Evolutionary conservation across 2,888 invertebrate genomes (phyloP).

Genomic region (Phalera bucephala): DNA sequence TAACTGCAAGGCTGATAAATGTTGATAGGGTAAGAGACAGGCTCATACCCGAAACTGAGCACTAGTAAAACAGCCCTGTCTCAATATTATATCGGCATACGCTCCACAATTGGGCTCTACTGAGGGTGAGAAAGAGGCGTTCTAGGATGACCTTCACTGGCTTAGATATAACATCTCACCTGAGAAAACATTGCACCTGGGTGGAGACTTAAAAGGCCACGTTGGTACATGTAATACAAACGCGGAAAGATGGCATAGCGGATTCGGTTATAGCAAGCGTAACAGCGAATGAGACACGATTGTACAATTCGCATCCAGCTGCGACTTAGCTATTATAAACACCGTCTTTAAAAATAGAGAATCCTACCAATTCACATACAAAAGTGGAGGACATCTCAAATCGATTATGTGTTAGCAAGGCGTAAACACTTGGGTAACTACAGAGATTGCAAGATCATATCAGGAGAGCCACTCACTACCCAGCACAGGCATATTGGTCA

Average conservation of each 20-base stretch:
- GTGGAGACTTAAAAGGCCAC: not conserved
- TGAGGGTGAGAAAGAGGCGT: not conserved
- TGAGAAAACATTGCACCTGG: not conserved
- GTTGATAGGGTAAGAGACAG: slow-evolving; percentile 1
- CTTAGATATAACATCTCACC: not conserved
- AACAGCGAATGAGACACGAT: not conserved
- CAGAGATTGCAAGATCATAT: too few species aligned
- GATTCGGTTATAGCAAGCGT: not conserved
- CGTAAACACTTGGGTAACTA: too few species aligned
- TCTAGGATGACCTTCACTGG: slow-evolving; percentile 1
- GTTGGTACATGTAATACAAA: not conserved
- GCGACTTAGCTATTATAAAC: not conserved
- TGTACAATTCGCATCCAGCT: not conserved
- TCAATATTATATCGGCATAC: slow-evolving; percentile 4
- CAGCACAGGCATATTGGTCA: too few species aligned
- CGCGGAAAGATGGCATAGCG: not conserved
- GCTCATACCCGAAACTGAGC: not conserved
- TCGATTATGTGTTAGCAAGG: too few species aligned
- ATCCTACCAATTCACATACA: not conserved
- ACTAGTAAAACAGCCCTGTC: slow-evolving; percentile 1
- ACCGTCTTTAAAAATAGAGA: not conserved
- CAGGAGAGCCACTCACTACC: too few species aligned
- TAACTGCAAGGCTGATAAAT: not conserved
- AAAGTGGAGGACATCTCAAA: too few species aligned
- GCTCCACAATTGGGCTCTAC: slow-evolving; percentile 1